Percentiles rank a stretch among this genome's conserved stretches.
phyloP scores from a whole-genome alignment of 2,797 vertebrate species.

The Typhlichthys eigenmanni region DNA sequence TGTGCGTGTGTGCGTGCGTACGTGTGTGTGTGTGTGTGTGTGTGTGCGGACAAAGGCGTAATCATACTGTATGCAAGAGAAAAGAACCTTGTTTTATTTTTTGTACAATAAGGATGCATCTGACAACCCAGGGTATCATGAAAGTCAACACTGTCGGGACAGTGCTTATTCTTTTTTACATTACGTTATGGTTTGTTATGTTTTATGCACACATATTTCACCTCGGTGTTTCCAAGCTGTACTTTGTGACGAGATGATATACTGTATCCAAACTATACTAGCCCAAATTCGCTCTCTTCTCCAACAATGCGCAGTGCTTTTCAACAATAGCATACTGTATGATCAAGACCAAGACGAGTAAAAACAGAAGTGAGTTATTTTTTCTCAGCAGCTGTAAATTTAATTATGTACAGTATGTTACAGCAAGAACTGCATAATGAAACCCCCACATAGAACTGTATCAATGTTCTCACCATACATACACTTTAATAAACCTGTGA shows the following conservation, averaged over 20 bases:
- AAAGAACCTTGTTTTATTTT: too few species aligned
- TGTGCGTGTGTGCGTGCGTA: slow-evolving; percentile 23
- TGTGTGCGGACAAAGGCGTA: slow-evolving; percentile 24
- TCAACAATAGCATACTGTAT: slow-evolving; percentile 2
- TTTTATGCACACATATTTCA: not conserved
- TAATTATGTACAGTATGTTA: slow-evolving; percentile 28
- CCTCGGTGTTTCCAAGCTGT: not conserved
- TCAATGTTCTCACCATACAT: too few species aligned
- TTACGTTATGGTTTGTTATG: too few species aligned
- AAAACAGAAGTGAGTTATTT: slow-evolving; percentile 15
- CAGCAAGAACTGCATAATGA: slow-evolving; percentile 32
- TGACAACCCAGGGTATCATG: slow-evolving; percentile 15
- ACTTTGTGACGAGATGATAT: not conserved
- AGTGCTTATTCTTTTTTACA: slow-evolving; percentile 7
- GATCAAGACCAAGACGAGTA: slow-evolving; percentile 11
- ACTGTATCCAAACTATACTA: slow-evolving; percentile 9
- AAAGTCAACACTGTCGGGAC: slow-evolving; percentile 4
- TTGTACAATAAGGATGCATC: slow-evolving; percentile 1
- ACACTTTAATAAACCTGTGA: slow-evolving; percentile 21
- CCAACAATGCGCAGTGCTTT: not conserved
- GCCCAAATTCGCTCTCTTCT: slow-evolving; percentile 1
- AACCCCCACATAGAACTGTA: slow-evolving; percentile 12
- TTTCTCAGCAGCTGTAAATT: slow-evolving; percentile 35
- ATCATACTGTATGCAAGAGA: slow-evolving; percentile 10
- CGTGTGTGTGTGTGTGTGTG: slow-evolving; percentile 36